phyloP scores from a whole-genome alignment of 2,888 invertebrate species.

The Ichneumoninae sp. region DNA sequence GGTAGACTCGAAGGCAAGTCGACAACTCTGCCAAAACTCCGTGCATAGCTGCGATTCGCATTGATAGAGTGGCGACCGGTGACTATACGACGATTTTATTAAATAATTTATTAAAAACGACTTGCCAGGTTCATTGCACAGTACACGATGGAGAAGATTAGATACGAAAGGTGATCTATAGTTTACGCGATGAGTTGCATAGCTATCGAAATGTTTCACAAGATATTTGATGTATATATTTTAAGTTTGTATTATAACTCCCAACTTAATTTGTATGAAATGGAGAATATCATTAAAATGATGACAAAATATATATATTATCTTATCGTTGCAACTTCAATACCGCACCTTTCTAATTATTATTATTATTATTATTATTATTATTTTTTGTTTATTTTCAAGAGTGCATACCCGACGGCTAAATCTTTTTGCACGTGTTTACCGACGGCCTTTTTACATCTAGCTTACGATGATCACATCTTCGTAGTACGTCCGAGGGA shows the following conservation, averaged over 20 bases:
- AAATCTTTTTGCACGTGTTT: neutral
- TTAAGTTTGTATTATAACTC: slow-evolving; percentile 83
- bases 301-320: slow-evolving; percentile 73
- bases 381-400: too few relatives aligned
- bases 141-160: slow-evolving; percentile 74
- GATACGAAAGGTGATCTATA: slow-evolving; percentile 75
- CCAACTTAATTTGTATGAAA: slow-evolving; percentile 83
- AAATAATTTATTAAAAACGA: slow-evolving; percentile 80
- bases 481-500: neutral
- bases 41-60: slow-evolving; percentile 64
- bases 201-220: slow-evolving; percentile 80
- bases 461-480: neutral
- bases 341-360: neutral
- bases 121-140: slow-evolving; percentile 81
- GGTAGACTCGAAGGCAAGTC: neutral
- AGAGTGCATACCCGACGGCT: too few relatives aligned
- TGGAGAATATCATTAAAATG: slow-evolving; percentile 83
- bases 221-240: slow-evolving; percentile 83
- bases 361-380: too few relatives aligned
- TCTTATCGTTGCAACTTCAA: slow-evolving; percentile 11
- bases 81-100: slow-evolving; percentile 64
- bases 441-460: slow-evolving; percentile 17
- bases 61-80: slow-evolving; percentile 28
- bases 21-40: slow-evolving; percentile 72
- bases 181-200: slow-evolving; percentile 79